Percentiles rank a stretch among this genome's conserved stretches.
phyloP scores from a whole-genome alignment of 2,113 vertebrate species.

The Smithornis capensis region DNA sequence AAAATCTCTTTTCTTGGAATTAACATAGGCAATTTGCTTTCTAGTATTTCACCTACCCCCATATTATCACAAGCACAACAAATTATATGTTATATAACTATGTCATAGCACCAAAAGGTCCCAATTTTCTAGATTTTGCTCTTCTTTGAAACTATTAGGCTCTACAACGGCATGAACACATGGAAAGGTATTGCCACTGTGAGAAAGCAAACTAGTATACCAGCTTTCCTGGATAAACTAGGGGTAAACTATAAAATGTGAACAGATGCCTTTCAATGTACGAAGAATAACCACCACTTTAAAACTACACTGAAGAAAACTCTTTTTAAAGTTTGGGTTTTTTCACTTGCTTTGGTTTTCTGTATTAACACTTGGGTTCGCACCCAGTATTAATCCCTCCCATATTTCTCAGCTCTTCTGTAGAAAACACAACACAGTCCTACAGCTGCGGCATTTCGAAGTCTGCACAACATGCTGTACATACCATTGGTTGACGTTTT shows the following conservation, averaged over 20 bases:
- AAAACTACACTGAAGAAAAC: not conserved
- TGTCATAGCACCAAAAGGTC: not conserved
- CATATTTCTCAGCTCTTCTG: not conserved
- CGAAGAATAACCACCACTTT: not conserved
- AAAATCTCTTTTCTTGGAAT: not conserved
- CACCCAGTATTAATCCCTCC: not conserved
- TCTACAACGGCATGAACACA: slow-evolving; percentile 43
- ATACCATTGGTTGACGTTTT: slow-evolving; percentile 57
- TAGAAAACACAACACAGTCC: not conserved
- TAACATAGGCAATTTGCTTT: not conserved
- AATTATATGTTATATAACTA: not conserved
- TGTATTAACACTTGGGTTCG: not conserved
- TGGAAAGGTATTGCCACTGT: not conserved
- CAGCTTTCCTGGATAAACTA: slow-evolving; percentile 25
- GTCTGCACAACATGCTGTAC: slow-evolving; percentile 19
- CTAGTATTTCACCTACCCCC: not conserved
- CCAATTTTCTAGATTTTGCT: slow-evolving; percentile 9
- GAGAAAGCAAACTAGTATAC: not conserved
- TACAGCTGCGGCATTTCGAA: not conserved
- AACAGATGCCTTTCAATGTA: not conserved
- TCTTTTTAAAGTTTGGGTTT: not conserved
- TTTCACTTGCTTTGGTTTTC: not conserved
- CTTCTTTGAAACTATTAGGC: slow-evolving; percentile 55
- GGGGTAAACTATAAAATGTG: not conserved
- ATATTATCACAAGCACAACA: not conserved